These are phyloP conservation scores for Mesocricetus auratus DNA, from an alignment of 2,113 vertebrate genomes.

Conservation along the genomic window DNA sequence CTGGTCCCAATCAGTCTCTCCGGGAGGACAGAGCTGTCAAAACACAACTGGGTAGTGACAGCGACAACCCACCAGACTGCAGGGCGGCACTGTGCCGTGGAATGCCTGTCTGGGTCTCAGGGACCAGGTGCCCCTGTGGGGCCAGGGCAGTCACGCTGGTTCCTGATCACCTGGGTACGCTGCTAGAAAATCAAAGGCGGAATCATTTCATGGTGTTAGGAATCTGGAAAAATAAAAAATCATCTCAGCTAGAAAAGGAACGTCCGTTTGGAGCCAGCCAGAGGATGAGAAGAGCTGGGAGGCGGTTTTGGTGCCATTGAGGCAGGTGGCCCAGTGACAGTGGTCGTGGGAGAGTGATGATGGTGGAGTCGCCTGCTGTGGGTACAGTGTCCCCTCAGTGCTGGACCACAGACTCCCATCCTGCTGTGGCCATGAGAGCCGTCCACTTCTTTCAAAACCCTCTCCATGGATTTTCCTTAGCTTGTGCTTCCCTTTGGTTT, in stretches of 20 bases:
- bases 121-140: background rate
- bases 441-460: background rate
- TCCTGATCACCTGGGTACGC: background rate
- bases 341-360: background rate
- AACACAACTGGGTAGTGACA: background rate
- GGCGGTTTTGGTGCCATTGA: background rate
- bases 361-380: background rate
- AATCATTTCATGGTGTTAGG: background rate
- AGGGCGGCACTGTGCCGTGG: fast-evolving
- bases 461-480: slow-evolving; percentile 3
- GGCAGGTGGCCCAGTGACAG: background rate
- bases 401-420: background rate
- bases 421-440: background rate
- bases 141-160: fast-evolving
- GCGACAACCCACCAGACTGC: background rate
- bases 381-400: background rate
- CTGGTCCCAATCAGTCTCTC: slow-evolving; percentile 45
- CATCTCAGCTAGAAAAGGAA: slow-evolving; percentile 31
- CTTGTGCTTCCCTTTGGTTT: slow-evolving; percentile 81
- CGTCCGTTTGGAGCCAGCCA: background rate
- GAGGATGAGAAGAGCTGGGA: background rate
- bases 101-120: background rate
- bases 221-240: slow-evolving; percentile 74
- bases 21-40: background rate
- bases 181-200: fast-evolving